Conservation (phyloP, 1,140 invertebrate genomes). For the Notospermus geniculatus region DNA sequence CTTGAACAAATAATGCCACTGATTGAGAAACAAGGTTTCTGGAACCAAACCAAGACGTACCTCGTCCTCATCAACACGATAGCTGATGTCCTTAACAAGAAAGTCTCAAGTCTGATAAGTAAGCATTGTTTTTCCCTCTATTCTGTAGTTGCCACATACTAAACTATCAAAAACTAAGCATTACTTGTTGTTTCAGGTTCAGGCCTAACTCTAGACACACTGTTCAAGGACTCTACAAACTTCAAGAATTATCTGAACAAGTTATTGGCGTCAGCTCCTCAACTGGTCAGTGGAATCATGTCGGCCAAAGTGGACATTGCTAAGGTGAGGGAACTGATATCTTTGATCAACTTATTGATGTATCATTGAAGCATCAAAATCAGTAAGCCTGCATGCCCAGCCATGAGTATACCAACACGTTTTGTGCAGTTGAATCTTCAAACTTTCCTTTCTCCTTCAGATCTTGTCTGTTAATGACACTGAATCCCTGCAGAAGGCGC, state of each 20-base stretch:
- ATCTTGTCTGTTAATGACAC: background rate
- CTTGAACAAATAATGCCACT: conserved; percentile 9
- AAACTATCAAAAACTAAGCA: background rate
- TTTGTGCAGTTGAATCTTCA: background rate
- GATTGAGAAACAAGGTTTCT: background rate
- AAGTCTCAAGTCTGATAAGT: background rate
- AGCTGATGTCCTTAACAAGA: conserved; percentile 2
- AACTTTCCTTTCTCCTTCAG: background rate
- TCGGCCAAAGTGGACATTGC: background rate
- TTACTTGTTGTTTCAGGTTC: background rate
- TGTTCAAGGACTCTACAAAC: background rate
- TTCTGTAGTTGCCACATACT: background rate
- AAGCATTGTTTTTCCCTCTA: background rate
- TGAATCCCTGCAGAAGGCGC: no score
- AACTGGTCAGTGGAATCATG: background rate
- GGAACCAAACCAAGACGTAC: background rate
- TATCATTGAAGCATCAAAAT: background rate
- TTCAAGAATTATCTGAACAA: background rate
- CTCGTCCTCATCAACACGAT: conserved; percentile 5
- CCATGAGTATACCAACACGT: background rate
- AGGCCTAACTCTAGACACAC: background rate
- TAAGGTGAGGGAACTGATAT: background rate
- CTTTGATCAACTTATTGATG: background rate
- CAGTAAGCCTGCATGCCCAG: background rate
- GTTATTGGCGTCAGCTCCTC: background rate